Evolutionary conservation across 2,888 invertebrate species (phyloP).

Genomic region (Gandaritis pyraliata): DNA sequence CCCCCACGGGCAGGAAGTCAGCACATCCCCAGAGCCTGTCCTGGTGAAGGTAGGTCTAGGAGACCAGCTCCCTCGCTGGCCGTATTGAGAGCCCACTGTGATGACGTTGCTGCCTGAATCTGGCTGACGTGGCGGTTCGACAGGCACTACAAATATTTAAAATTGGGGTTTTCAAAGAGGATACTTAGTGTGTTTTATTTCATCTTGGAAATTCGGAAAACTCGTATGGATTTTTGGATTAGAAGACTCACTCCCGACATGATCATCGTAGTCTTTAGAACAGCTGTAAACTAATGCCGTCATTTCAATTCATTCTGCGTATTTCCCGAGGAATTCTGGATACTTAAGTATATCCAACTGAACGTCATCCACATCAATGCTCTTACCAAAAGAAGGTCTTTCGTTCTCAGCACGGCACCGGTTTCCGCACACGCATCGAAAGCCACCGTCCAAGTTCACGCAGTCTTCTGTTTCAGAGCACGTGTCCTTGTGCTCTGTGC

Average conservation of each 20-base stretch:
- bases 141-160: conserved; percentile 32
- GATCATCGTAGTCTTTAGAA: too few relatives aligned
- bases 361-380: too few relatives aligned
- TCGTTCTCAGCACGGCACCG: conserved; percentile 56
- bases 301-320: too few relatives aligned
- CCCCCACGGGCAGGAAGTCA: conserved; percentile 88
- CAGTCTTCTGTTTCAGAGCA: conserved; percentile 82
- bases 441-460: conserved; percentile 91
- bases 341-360: too few relatives aligned
- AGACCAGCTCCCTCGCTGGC: conserved; percentile 65
- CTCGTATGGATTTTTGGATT: too few relatives aligned
- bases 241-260: too few relatives aligned
- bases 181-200: too few relatives aligned
- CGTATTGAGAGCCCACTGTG: conserved; percentile 77
- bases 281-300: too few relatives aligned
- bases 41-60: conserved; percentile 60
- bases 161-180: background rate
- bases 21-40: conserved; percentile 53
- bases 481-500: conserved; percentile 79
- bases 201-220: too few relatives aligned
- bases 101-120: conserved; percentile 62
- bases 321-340: too few relatives aligned
- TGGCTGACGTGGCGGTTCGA: conserved; percentile 39
- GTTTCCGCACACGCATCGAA: conserved; percentile 83
- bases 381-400: conserved; percentile 52